Evolutionary conservation across 2,113 vertebrate species (phyloP), one percentile per base, ranked within the genome.

Genomic region (Pimephales promelas): DNA sequence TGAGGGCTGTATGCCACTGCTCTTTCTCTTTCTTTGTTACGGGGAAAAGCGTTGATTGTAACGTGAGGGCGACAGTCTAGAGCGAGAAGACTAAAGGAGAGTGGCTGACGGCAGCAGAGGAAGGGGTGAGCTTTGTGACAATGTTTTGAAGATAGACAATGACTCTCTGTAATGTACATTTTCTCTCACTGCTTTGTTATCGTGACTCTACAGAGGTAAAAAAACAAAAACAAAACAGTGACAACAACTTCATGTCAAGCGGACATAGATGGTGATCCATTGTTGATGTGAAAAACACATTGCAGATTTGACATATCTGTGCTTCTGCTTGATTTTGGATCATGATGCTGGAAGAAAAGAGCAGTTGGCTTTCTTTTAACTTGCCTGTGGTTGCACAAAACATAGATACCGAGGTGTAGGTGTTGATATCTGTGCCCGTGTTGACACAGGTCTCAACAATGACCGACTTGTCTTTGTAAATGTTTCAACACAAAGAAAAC

Each of bases 11-110:
- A 82, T 89, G 86, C 84, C 90, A 88, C 89, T 34, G n/a, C 86
- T 88, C 84, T 75, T 86, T 89, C 77, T 81, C 10, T 82, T 90
- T 73, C 84, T 89, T 92, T 92, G 91, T 92, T 87, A 87, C 89
- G 85, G 80, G 86, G 59, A 87, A 80, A 52, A 77, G 83, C 83
- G 83, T 83, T 88, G 84, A 90, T 89, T 87, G 73, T 86, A 89
- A 80, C 87, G 84, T 74, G 70, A 86, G 70, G 74, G 71, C 47
- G 83, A 81, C 84, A 59, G 64, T 81, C 72, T 73, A 26, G 36
- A 61, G n/a, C 43, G 76, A 78, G 70, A 84, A 34, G 43, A 72
- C 28, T 20, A 78, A n/a, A 73, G 70, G 82, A 81, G 68, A 73
- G 85, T 80, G 78, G 79, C 49, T 79, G 81, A 74, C 36, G 34